Conservation (phyloP, 1,140 invertebrate species). For the Homarus americanus region DNA sequence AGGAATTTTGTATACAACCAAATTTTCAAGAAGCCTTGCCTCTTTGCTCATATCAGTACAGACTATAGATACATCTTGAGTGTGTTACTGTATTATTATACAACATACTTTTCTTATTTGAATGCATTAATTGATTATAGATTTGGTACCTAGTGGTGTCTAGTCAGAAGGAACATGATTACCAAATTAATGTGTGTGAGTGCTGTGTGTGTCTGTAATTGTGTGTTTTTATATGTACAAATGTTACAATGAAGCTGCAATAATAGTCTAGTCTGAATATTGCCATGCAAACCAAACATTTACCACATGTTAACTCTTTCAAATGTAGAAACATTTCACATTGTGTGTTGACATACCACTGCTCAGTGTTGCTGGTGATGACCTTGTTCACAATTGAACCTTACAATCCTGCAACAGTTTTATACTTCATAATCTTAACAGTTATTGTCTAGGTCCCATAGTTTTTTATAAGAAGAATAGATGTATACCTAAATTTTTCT, state of each 20-base stretch:
- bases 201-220: slow-evolving; percentile 16
- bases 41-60: slow-evolving; percentile 71
- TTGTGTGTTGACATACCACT: slow-evolving; percentile 29
- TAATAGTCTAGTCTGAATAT: slow-evolving; percentile 68
- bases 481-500: neutral
- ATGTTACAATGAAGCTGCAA: slow-evolving; percentile 55
- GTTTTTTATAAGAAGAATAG: neutral
- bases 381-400: slow-evolving; percentile 9
- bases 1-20: slow-evolving; percentile 63
- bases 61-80: slow-evolving; percentile 57
- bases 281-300: slow-evolving; percentile 54
- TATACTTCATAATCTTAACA: neutral
- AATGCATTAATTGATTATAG: slow-evolving; percentile 63
- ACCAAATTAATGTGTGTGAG: slow-evolving; percentile 25
- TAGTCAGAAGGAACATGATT: slow-evolving; percentile 60
- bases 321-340: slow-evolving; percentile 17
- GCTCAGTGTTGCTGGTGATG: slow-evolving; percentile 31
- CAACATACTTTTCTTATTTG: slow-evolving; percentile 49
- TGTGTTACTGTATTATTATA: slow-evolving; percentile 48
- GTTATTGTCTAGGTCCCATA: neutral
- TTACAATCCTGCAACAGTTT: slow-evolving; percentile 20
- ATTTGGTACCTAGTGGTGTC: slow-evolving; percentile 71
- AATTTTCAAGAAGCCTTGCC: slow-evolving; percentile 71
- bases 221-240: slow-evolving; percentile 31
- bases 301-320: slow-evolving; percentile 40